Conservation (phyloP, 2,888 invertebrate species). For the Trachelus tabidus region DNA sequence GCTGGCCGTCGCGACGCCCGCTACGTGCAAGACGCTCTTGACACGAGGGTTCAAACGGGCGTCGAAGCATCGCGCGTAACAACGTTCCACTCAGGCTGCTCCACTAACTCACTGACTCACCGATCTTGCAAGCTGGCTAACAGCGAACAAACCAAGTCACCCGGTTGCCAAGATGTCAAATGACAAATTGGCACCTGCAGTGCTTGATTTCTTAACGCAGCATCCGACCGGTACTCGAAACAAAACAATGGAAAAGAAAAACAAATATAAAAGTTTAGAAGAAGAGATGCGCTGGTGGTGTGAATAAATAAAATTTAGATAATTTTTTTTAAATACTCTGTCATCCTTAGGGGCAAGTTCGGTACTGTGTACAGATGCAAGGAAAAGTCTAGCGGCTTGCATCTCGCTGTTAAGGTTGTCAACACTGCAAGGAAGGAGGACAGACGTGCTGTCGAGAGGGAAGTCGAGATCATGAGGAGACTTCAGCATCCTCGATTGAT, state of each 20-base stretch:
- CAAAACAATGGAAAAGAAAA: neutral
- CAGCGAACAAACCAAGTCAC: neutral
- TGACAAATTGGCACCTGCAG: neutral
- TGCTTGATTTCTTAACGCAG: neutral
- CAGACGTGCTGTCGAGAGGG: conserved; percentile 90
- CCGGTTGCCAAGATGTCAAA: neutral
- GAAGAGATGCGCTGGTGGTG: neutral
- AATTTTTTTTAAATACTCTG: neutral
- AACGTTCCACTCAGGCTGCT: conserved; percentile 16
- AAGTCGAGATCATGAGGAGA: conserved; percentile 95
- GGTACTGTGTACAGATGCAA: conserved; percentile 94
- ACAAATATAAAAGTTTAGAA: neutral
- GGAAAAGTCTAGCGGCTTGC: conserved; percentile 83
- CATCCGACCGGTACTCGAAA: neutral
- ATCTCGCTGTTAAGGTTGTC: conserved; percentile 94
- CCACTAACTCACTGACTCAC: conserved; percentile 35
- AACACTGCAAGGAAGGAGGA: conserved; percentile 87
- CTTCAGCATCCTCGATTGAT: conserved; percentile 95
- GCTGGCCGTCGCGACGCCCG: conserved; percentile 24
- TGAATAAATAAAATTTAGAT: neutral
- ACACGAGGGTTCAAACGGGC: conserved; percentile 27
- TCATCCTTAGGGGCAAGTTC: conserved; percentile 86
- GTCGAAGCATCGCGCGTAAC: neutral
- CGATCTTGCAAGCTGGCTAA: conserved; percentile 31
- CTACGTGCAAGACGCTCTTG: conserved; percentile 31